Conservation (phyloP, 2,797 vertebrate species). For the Bradypus variegatus region DNA sequence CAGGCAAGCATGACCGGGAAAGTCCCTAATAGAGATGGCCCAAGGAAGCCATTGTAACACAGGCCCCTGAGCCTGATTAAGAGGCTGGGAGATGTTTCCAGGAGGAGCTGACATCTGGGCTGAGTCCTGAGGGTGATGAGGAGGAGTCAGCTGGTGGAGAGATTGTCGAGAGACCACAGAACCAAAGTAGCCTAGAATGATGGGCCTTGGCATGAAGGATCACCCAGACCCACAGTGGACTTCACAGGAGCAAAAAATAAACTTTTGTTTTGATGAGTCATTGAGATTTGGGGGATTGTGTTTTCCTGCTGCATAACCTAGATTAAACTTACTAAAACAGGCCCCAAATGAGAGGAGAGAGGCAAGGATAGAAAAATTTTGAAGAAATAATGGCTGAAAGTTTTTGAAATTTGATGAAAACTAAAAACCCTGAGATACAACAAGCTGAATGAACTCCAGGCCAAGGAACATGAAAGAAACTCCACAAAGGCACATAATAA, state of each 20-base stretch:
- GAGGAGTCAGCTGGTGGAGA: not conserved
- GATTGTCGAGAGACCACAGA: not conserved
- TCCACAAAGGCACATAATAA: too few species aligned
- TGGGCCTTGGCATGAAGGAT: too few species aligned
- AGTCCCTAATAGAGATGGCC: not conserved
- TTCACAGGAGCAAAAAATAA: too few species aligned
- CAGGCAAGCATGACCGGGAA: not conserved
- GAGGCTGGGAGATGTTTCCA: not conserved
- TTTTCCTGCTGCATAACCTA: not conserved
- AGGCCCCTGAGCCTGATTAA: not conserved
- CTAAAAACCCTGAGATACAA: too few species aligned
- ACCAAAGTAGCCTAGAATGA: not conserved
- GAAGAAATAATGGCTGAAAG: too few species aligned
- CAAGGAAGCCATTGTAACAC: not conserved
- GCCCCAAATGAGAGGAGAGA: too few species aligned
- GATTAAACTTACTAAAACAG: not conserved
- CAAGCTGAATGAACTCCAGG: too few species aligned
- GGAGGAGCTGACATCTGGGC: not conserved
- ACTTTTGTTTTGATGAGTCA: too few species aligned
- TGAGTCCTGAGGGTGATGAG: not conserved
- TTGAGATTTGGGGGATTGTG: not conserved
- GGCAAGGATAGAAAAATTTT: too few species aligned
- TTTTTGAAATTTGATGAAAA: too few species aligned
- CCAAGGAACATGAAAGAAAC: too few species aligned
- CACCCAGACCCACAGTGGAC: too few species aligned